Conservation (phyloP, 2,888 invertebrate genomes). For the Strigamia crassipes region DNA sequence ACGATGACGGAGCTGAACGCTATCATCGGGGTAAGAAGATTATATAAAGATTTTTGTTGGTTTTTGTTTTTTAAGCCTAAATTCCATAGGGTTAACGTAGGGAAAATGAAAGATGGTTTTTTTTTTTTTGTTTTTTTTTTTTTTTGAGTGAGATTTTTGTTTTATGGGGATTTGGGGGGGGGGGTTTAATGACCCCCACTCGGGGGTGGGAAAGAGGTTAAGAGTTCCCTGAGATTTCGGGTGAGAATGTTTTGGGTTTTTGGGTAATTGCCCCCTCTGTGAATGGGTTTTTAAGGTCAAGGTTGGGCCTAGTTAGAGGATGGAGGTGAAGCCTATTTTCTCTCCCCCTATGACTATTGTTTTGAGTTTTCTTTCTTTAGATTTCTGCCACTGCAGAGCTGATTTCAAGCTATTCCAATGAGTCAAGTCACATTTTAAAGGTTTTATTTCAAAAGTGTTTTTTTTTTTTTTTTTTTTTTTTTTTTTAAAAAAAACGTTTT, state of each 20-base stretch:
- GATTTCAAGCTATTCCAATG: neutral
- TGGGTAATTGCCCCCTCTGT: too few species aligned
- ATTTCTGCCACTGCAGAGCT: neutral
- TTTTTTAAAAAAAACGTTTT: too few species aligned
- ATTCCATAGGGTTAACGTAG: neutral
- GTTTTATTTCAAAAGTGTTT: too few species aligned
- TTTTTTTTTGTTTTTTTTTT: too few species aligned
- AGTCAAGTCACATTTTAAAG: neutral
- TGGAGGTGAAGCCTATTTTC: neutral
- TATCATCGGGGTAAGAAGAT: constrained; percentile 84
- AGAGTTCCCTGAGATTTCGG: neutral
- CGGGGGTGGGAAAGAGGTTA: neutral
- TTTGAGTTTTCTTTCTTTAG: neutral
- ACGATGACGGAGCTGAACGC: constrained; percentile 96
- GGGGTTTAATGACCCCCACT: neutral
- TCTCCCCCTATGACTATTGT: too few species aligned
- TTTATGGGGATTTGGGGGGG: neutral
- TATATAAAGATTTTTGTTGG: neutral
- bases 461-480: too few species aligned
- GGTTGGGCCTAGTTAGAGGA: neutral
- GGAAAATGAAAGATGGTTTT: neutral
- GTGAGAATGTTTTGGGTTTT: neutral
- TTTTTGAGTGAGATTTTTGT: neutral
- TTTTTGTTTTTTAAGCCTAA: neutral
- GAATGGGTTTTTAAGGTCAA: too few species aligned